Percentiles rank a stretch among this genome's conserved stretches.
These are phyloP conservation scores for Drosophila monieri DNA, from an alignment of 2,888 invertebrate species.

Conservation along the genomic window DNA sequence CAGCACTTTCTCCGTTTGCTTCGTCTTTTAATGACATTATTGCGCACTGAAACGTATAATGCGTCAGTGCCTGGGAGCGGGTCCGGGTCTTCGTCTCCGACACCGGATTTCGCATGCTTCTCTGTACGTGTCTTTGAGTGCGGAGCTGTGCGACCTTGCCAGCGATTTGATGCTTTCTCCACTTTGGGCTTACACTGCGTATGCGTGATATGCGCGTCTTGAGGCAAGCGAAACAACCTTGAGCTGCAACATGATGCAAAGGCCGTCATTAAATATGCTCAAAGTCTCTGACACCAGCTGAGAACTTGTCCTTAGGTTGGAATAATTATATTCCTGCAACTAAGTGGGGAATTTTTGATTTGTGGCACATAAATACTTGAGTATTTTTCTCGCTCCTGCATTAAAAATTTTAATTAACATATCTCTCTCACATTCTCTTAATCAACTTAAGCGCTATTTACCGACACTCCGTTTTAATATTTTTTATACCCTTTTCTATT, in stretches of 20 bases:
- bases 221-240: constrained; percentile 17
- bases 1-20: constrained; percentile 19
- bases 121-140: constrained; percentile 32
- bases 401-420: background rate
- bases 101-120: background rate
- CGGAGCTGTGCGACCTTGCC: constrained; percentile 38
- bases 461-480: background rate
- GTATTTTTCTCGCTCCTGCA: background rate
- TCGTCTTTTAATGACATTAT: constrained; percentile 77
- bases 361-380: background rate
- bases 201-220: constrained; percentile 50
- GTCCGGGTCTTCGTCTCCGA: background rate
- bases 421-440: constrained; percentile 3
- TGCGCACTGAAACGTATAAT: constrained; percentile 78
- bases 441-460: constrained; percentile 17
- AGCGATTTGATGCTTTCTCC: constrained; percentile 20
- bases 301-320: background rate
- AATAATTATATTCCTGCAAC: constrained; percentile 6
- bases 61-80: constrained; percentile 59
- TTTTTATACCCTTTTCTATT: background rate
- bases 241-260: constrained; percentile 10
- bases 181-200: constrained; percentile 55
- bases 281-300: background rate
- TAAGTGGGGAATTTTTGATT: constrained; percentile 1
- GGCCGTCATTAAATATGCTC: constrained; percentile 9